Conservation (phyloP, 2,113 vertebrate species). For the Hippolais icterina region DNA sequence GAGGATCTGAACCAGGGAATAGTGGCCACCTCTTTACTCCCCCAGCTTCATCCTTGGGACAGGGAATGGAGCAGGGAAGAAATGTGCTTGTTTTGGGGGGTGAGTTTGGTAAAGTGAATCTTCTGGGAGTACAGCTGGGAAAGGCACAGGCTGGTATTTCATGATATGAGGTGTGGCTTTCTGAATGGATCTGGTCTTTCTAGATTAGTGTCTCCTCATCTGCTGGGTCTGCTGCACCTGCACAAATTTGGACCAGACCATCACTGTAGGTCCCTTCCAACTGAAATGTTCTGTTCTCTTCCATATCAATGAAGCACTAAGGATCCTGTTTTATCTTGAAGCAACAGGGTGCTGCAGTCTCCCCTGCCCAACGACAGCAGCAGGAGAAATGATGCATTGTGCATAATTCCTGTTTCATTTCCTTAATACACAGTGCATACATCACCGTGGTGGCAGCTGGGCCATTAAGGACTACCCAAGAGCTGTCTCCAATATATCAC, state of each 20-base stretch:
- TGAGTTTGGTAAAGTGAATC: background rate
- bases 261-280: background rate
- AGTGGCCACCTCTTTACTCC: background rate
- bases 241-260: background rate
- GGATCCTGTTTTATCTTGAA: background rate
- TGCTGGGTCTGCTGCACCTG: background rate
- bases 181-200: background rate
- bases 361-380: background rate
- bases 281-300: background rate
- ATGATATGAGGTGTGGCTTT: background rate
- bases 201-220: background rate
- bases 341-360: background rate
- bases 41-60: background rate
- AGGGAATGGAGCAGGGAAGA: background rate
- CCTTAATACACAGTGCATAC: background rate
- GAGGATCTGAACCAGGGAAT: background rate
- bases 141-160: background rate
- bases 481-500: background rate
- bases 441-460: background rate
- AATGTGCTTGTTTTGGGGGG: background rate
- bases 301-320: background rate
- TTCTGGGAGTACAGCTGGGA: background rate
- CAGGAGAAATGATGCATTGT: background rate
- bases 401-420: slow-evolving; percentile 40
- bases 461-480: background rate